Base-by-base conservation (phyloP, 1,140 invertebrate species). In the Cryptotermes secundus region DNA sequence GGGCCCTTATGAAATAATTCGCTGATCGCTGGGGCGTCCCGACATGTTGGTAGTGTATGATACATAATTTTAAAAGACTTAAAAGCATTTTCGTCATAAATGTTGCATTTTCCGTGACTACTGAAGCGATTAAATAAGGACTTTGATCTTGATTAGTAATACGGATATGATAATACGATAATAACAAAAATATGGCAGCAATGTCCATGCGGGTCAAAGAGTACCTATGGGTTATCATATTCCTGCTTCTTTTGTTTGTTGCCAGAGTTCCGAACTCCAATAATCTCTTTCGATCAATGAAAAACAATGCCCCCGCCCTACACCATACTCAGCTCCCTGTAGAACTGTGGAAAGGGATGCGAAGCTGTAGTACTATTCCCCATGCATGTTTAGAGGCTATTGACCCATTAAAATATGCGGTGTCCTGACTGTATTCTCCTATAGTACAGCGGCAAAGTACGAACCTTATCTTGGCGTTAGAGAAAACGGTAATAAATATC, bases 401-500 rank as follows among this genome's bases (percentile, higher is more conserved):
- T 72, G 59, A 72, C 59, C 59, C n/a, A 72, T 72, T 72, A 31
- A 72, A 72, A 14, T 72, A 72, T 72, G n/a, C 59, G 26, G n/a
- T 16, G 59, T 31, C 59, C 59, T 72, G 14, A 49, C 45, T 19
- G 45, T 19, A 31, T 31, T 72, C 59, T 72, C 59, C 59, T 72
- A 72, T 31, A 72, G 9, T n/a, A 14, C 59, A n/a, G 4, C 26
- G 4, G 7, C 45, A 49, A 49, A 49, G 19, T 49, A 49, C 14
- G 59, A 72, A 16, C 31, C 59, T 72, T 72, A 72, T 72, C 59
- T 72, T 72, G 59, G 59, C n/a, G n/a, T 31, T 72, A 26, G 59
- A 72, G 59, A 72, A 72, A 72, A 72, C 59, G 26, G 59, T 31
- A 72, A 72, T 72, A 72, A 72, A 72, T 72, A 72, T 72, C n/a